phyloP scores from a whole-genome alignment of 64 coral and sea anemone species.

The Porites lutea region DNA sequence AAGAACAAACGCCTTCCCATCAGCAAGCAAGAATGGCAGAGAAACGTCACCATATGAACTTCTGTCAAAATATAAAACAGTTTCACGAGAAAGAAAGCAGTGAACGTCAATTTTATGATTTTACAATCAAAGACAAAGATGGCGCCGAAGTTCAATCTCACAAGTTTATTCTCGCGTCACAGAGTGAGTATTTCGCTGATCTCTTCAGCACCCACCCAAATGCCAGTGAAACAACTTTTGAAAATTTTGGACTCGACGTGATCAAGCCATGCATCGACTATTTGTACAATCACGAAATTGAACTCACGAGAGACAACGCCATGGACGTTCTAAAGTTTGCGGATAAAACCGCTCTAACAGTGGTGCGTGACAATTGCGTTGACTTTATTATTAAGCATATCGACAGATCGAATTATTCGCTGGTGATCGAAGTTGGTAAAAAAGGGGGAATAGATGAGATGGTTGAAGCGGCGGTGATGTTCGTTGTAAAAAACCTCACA shows the following conservation, averaged over 20 bases:
- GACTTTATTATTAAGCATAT: slow-evolving; percentile 11
- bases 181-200: slow-evolving; percentile 45
- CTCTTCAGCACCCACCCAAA: neutral
- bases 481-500: neutral
- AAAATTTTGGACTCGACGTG: slow-evolving; percentile 4
- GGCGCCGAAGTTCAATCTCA: slow-evolving; percentile 27
- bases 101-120: slow-evolving; percentile 45
- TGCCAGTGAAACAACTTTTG: neutral
- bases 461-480: slow-evolving; percentile 34
- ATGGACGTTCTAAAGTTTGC: slow-evolving; percentile 39
- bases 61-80: slow-evolving; percentile 23
- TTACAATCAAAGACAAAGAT: slow-evolving; percentile 36
- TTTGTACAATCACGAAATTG: neutral
- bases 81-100: slow-evolving; percentile 15
- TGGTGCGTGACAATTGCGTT: slow-evolving; percentile 9
- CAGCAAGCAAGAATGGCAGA: no score
- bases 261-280: slow-evolving; percentile 33
- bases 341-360: neutral
- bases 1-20: no score
- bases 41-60: neutral
- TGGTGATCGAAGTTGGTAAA: slow-evolving; percentile 14
- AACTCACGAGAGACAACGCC: neutral
- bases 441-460: neutral
- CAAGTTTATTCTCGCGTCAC: slow-evolving; percentile 44
- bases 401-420: neutral